Conservation (phyloP, 2,113 vertebrate genomes). For the Epinephelus lanceolatus region DNA sequence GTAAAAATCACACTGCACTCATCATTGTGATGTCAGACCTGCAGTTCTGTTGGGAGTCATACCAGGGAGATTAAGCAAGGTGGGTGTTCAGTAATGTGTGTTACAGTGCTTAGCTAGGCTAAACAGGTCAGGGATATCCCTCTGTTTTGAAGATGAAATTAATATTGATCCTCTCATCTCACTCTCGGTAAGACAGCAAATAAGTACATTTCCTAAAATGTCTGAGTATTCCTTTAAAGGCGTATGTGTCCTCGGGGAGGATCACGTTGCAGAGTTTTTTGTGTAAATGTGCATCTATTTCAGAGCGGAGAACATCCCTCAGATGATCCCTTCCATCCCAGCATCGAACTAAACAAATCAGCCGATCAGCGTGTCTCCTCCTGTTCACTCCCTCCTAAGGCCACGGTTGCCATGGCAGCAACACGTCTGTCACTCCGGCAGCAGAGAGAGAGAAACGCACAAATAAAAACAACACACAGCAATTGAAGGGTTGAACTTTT, state of each 20-base stretch:
- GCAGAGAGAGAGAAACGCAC: constrained; percentile 16
- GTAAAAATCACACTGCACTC: not conserved
- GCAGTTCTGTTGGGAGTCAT: not conserved
- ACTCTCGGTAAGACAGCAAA: not conserved
- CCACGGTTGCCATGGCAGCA: constrained; percentile 69
- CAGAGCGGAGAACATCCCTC: constrained; percentile 7
- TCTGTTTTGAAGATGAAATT: constrained; percentile 12
- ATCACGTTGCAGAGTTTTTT: not conserved
- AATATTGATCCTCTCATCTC: constrained; percentile 11
- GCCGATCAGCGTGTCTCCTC: constrained; percentile 34
- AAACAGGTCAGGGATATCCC: not conserved
- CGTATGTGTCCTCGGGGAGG: not conserved
- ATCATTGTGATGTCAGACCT: not conserved
- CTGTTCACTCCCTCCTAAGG: constrained; percentile 29
- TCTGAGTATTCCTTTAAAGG: not conserved
- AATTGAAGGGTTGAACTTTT: constrained; percentile 59
- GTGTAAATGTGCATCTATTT: constrained; percentile 11
- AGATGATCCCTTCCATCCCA: constrained; percentile 38
- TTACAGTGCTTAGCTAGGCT: not conserved
- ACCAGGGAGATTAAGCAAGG: not conserved
- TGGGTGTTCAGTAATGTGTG: not conserved
- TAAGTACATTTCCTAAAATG: not conserved
- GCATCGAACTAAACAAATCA: constrained; percentile 67
- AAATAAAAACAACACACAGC: constrained; percentile 47
- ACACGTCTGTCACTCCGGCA: constrained; percentile 62